Base-by-base conservation (phyloP, 2,888 invertebrate genomes). In the Adelognathus sp. region DNA sequence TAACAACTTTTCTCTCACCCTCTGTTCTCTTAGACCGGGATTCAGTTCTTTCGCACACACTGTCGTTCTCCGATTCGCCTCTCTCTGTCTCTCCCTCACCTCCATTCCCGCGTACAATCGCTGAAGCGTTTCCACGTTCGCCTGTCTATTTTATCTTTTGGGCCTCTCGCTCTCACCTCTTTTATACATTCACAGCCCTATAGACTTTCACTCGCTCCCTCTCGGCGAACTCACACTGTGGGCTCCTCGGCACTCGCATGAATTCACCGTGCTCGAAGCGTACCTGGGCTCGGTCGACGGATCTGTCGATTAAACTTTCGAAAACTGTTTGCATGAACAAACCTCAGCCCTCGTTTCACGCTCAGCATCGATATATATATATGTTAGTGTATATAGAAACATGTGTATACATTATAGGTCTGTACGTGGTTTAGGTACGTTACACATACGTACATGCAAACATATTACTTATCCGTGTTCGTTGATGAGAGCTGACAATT, bases 311-410 rank as follows among this genome's bases (percentile, higher is more conserved):
- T 90, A 90, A 90, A 90, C 90, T 90, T 89, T 88, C 88, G 89
- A 89, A 89, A 90, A 90, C 89, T 88, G 89, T 90, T 89, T 88
- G 90, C 89, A 89, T 88, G 90, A 89, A 89, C 88, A 86, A n/a
- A 87, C 86, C 86, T 67, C 63, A 33, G 16, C 56, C 50, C 56
- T 50, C 70, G 73, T 66, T 54, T 64, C 67, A 60, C 67, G 52
- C 44, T 61, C 54, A 18, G 29, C 27, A 14, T 27, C 21, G 61
- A 18, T 70, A 27, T 44, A 41, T 31, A 46, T 66, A 52, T 41
- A 66, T 67, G 39, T 41, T 46, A 66, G 41, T 56, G 33, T 16
- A 24, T 29, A 41, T 41, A 9, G 16, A 33, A 36, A 4, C 14
- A 29, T 41, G 24, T 41, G 6, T 41, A 18, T 41, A 61, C 27